phyloP scores from a whole-genome alignment of 2,888 invertebrate species.

The Agrotis clavis region DNA sequence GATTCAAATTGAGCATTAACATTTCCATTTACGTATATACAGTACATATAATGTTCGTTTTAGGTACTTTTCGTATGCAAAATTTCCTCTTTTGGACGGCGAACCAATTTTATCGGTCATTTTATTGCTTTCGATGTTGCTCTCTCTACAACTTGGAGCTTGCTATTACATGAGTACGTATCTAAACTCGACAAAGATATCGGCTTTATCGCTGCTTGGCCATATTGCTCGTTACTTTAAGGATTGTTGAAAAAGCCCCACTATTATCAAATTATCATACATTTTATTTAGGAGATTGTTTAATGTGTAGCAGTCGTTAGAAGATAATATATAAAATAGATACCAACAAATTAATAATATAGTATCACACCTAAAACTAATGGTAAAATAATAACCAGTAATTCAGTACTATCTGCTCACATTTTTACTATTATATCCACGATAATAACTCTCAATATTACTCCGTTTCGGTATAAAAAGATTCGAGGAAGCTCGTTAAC shows the following conservation, averaged over 20 bases:
- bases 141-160: slow-evolving; percentile 65
- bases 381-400: slow-evolving; percentile 28
- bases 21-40: slow-evolving; percentile 54
- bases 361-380: neutral
- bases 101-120: slow-evolving; percentile 70
- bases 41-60: slow-evolving; percentile 60
- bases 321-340: neutral
- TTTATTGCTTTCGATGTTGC: slow-evolving; percentile 69
- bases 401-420: slow-evolving; percentile 18
- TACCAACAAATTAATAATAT: neutral
- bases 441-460: slow-evolving; percentile 52
- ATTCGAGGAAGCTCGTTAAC: slow-evolving; percentile 58
- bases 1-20: slow-evolving; percentile 55
- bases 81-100: slow-evolving; percentile 69
- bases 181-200: slow-evolving; percentile 66
- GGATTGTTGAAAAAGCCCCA: slow-evolving; percentile 45
- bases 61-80: slow-evolving; percentile 68
- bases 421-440: slow-evolving; percentile 39
- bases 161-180: slow-evolving; percentile 66
- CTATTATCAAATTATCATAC: slow-evolving; percentile 37
- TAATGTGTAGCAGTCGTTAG: neutral
- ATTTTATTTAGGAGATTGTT: neutral
- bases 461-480: slow-evolving; percentile 50
- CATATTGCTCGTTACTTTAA: slow-evolving; percentile 54
- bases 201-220: slow-evolving; percentile 61